Conservation (phyloP, 2,113 vertebrate genomes). For the Lepidothrix coronata region DNA sequence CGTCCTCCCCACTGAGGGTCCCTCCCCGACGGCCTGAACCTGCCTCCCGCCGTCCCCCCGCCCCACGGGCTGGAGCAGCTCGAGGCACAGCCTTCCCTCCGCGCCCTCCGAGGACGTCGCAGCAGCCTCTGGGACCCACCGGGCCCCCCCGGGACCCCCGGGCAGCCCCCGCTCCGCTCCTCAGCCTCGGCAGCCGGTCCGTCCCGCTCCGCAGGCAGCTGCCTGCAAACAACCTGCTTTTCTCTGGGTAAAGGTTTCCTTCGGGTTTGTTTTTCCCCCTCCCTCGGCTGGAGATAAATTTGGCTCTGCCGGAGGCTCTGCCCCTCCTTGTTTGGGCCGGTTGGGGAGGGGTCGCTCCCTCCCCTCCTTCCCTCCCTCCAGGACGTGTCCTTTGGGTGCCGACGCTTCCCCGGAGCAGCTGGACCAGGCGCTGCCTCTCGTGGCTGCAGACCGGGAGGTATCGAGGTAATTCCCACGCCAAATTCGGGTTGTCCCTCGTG, state of each 20-base stretch:
- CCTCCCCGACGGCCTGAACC: not conserved
- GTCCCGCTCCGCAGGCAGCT: not conserved
- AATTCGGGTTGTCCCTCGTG: fast-evolving
- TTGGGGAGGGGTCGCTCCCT: not conserved
- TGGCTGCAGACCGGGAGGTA: not conserved
- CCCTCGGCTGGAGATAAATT: not conserved
- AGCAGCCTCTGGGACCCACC: not conserved
- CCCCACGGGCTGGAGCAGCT: not conserved
- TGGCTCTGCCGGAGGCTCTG: not conserved
- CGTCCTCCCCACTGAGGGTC: not conserved
- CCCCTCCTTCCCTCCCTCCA: not conserved
- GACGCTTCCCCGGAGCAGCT: fast-evolving
- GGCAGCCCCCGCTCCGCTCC: too few relatives aligned
- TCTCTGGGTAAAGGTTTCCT: not conserved
- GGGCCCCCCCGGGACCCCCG: not conserved
- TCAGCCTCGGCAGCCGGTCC: not conserved
- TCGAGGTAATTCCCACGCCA: not conserved
- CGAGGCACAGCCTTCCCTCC: fast-evolving
- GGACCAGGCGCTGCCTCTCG: fast-evolving
- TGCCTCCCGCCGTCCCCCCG: not conserved
- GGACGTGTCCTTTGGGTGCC: fast-evolving
- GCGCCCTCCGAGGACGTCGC: fast-evolving
- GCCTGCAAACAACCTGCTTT: not conserved
- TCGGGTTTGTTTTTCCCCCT: not conserved
- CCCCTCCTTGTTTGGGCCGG: not conserved